Base-by-base conservation (phyloP, 2,888 invertebrate species). In the Drosophila rubida region DNA sequence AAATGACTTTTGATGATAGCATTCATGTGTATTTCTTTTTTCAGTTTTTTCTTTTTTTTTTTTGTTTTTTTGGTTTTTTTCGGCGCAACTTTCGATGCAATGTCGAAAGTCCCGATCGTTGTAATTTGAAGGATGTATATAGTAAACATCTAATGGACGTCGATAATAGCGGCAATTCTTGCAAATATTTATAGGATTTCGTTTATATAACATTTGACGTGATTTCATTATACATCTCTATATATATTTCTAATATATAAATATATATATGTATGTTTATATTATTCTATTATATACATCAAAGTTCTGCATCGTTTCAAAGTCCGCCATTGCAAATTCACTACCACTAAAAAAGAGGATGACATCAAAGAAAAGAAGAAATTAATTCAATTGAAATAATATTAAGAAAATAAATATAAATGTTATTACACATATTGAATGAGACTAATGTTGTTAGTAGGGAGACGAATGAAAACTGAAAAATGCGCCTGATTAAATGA, bases 301-400 rank as follows among this genome's bases (percentile, higher is more conserved):
- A 80, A 82, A 84, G 68, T 61, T 71, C 60, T 61, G 64, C 67
- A 87, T 87, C 74, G 84, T 62, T 42, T 89, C 89, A 66, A 89
- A 89, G 74, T 89, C 89, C 84, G 84, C 11, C 74, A 88, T 85
- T 65, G 69, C 76, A 74, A 87, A 89, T 78, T 89, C 89, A 78
- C 65, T 85, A 78, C 77, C 85, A 79, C 89, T 89, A 74, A 75
- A 76, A 69, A 25, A 25, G 32, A 9, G 61, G 64, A 41, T 9
- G 35, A 67, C 39, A 67, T 50, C 46, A 42, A 32, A 32, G n/a
- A 67, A 72, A 45, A 67, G 44, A 60, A 54, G 55, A 68, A 62
- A 50, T 69, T 68, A 78, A 75, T 75, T 46, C 64, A 69, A 64
- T 60, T 37, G 54, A 71, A 61, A 58, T 46, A 41, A 42, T 42